phyloP scores from a whole-genome alignment of 2,113 vertebrate genomes.

The Ochotona curzoniae region DNA sequence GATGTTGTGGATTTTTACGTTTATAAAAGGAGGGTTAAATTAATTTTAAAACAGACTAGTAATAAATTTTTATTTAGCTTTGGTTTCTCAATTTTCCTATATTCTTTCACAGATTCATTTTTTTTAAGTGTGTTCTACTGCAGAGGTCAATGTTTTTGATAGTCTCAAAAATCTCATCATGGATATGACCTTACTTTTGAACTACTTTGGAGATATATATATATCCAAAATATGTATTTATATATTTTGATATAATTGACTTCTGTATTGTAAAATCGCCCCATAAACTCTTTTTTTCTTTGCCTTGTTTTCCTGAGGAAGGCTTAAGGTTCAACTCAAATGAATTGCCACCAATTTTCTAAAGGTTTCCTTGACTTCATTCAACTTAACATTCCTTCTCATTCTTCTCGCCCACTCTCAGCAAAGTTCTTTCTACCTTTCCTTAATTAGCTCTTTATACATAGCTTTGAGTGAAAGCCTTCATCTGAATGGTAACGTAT shows the following conservation, averaged over 20 bases:
- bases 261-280: background rate
- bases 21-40: background rate
- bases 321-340: background rate
- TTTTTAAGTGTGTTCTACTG: background rate
- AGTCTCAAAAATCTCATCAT: background rate
- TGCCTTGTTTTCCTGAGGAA: background rate
- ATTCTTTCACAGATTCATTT: background rate
- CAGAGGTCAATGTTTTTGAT: background rate
- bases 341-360: background rate
- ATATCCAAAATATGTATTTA: no score
- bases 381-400: background rate
- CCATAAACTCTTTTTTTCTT: background rate
- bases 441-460: background rate
- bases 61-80: background rate
- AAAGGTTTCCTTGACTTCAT: background rate
- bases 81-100: background rate
- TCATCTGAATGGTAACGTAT: background rate
- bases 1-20: background rate
- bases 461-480: background rate
- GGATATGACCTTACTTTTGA: background rate
- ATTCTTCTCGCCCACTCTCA: background rate
- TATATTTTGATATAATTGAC: background rate
- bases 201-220: background rate
- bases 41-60: background rate
- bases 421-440: background rate